phyloP scores from a whole-genome alignment of 2,113 vertebrate species.

The Regulus satrapa region DNA sequence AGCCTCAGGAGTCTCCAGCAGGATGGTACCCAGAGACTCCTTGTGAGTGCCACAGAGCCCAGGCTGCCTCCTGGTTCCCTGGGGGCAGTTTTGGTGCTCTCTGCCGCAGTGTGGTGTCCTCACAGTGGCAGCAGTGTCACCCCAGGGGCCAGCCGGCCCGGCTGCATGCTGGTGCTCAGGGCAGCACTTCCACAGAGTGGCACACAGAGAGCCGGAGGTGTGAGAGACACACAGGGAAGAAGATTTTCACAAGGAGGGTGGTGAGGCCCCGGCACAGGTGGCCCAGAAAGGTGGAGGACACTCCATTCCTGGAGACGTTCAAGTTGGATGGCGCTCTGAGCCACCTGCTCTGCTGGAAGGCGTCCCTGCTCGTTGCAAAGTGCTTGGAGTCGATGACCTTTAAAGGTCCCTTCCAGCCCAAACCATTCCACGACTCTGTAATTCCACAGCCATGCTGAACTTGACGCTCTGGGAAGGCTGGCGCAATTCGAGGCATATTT shows the following conservation, averaged over 20 bases:
- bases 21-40: not conserved
- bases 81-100: not conserved
- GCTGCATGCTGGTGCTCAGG: not conserved
- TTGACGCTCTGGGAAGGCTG: not conserved
- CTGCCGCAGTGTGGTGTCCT: accelerated
- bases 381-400: not conserved
- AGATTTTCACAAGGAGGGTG: not conserved
- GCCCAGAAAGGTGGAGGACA: not conserved
- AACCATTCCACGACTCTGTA: not conserved
- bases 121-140: accelerated
- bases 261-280: not conserved
- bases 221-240: not conserved
- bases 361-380: not conserved
- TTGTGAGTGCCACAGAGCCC: accelerated
- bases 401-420: not conserved
- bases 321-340: not conserved
- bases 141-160: not conserved
- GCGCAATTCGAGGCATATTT: accelerated
- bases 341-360: not conserved
- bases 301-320: not conserved
- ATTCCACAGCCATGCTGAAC: not conserved
- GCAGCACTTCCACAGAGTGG: accelerated
- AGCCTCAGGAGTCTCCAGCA: not conserved
- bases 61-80: accelerated
- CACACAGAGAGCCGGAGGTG: accelerated